Percentiles rank a stretch among this genome's conserved stretches.
Evolutionary conservation across 2,797 vertebrate genomes (phyloP).

Genomic region (Notamacropus eugenii): DNA sequence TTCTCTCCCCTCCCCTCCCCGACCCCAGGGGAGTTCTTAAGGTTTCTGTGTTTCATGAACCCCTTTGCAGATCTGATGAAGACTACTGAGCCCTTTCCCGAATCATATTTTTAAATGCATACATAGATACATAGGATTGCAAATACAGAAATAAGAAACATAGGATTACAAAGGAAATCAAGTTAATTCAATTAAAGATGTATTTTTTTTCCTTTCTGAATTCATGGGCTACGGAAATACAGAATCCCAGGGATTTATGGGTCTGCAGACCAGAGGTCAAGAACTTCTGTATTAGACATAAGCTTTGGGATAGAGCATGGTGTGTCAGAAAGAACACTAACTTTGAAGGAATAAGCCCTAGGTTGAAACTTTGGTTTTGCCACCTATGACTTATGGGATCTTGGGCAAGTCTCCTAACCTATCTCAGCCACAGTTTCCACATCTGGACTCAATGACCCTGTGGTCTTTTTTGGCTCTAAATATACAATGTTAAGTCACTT

Average conservation of each 20-base stretch:
- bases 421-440: not conserved
- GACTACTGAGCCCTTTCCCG: not conserved
- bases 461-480: not conserved
- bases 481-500: not conserved
- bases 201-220: not conserved
- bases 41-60: not conserved
- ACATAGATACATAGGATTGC: not conserved
- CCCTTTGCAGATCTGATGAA: not conserved
- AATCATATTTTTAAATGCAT: not conserved
- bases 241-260: not conserved
- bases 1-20: no score
- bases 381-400: not conserved
- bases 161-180: not conserved
- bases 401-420: not conserved
- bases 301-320: not conserved
- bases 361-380: not conserved
- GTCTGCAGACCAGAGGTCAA: not conserved
- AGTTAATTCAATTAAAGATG: not conserved
- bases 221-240: not conserved
- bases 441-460: not conserved
- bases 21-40: not conserved
- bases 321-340: not conserved
- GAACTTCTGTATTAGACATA: not conserved
- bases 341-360: not conserved
- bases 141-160: not conserved